Conservation (phyloP, 2,888 invertebrate genomes). For the Drosophila formosana region DNA sequence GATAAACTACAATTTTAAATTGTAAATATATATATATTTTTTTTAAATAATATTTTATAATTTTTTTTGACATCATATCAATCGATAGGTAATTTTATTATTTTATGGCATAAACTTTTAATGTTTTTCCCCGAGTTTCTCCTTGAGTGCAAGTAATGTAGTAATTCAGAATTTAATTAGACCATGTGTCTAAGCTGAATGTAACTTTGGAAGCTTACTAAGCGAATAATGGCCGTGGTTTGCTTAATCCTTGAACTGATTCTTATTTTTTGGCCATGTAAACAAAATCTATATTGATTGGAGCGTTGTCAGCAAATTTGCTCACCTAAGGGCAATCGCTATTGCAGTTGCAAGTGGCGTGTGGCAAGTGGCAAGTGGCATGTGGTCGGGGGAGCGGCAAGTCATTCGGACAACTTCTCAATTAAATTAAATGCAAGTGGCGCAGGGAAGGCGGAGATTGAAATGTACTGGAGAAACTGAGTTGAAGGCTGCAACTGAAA, state of each 20-base stretch:
- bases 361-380: neutral
- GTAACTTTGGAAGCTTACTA: neutral
- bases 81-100: no score
- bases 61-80: no score
- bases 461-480: constrained; percentile 1
- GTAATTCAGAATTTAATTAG: neutral
- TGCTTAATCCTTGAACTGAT: constrained; percentile 36
- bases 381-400: constrained; percentile 11
- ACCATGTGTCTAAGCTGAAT: neutral
- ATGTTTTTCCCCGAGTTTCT: no score
- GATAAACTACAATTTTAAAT: no score
- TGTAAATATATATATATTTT: no score
- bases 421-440: constrained; percentile 67
- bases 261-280: constrained; percentile 20
- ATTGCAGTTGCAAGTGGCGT: constrained; percentile 8
- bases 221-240: neutral
- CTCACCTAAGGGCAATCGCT: constrained; percentile 22
- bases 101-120: no score
- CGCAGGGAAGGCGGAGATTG: neutral
- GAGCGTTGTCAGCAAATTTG: constrained; percentile 21
- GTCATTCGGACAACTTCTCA: constrained; percentile 65
- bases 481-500: constrained; percentile 19
- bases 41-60: no score
- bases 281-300: constrained; percentile 63
- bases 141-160: no score